Base-by-base conservation (phyloP, 2,888 invertebrate genomes). In the Bombylius major region DNA sequence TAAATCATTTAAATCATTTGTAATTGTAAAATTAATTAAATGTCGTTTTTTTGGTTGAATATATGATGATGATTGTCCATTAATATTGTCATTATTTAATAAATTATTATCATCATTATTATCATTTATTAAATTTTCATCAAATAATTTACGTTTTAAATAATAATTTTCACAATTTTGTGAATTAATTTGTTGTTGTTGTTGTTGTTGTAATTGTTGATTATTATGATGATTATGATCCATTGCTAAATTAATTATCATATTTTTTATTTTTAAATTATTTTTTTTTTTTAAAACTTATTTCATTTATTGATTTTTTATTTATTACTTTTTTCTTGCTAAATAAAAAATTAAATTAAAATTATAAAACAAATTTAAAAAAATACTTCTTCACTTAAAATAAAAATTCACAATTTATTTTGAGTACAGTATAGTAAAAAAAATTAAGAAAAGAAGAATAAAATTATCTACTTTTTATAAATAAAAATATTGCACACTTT, bases 121-220 rank as follows among this genome's bases (percentile, higher is more conserved):
- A 33, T 59, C 61, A 62, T 61, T 59, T 59, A 62, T 60, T 61
- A 56, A 55, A n/a, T 34, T 11, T 33, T 58, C 59, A 42, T 57
- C 58, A 23, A 58, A 58, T 36, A 36, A 62, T 63, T 72, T 72
- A 7, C 72, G 67, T 61, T 73, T 72, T 6, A 72, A 61, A 56
- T 66, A 72, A 56, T 65, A 70, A 56, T 65, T 71, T 33, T 70
- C 69, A 53, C 67, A 64, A 46, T 65, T 63, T 11, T 60, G 11
- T 42, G 62, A 55, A 32, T 53, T 36, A 23, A 56, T 54, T 53
- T 56, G 56, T 7, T 39, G 9, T n/a, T 13, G 34, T n/a, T n/a
- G n/a, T n/a, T n/a, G n/a, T 36, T 55, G 42, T 12, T 47, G 32
- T 32, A 33, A 33, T 36, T 55, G 42, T 12, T 47, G 32, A 11